Base-by-base conservation (phyloP, 2,113 vertebrate species). In the Stigmatopora argus region DNA sequence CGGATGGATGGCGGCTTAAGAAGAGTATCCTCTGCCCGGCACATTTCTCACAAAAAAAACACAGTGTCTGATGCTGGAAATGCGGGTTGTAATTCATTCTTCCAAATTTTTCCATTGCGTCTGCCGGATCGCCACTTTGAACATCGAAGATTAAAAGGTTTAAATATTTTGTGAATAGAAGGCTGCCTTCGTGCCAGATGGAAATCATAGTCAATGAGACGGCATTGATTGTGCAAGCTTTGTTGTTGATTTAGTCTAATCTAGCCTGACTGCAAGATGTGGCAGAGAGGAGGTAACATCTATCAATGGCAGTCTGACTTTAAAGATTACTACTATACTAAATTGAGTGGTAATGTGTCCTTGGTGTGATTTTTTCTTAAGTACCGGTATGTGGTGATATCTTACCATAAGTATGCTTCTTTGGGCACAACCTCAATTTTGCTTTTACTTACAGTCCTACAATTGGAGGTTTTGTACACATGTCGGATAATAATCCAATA, bases 221-320 rank as follows among this genome's bases (percentile, higher is more conserved):
- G 69, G 78, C 89, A 92, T 90, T 90, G 90, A 92, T 91, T 89
- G 83, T 81, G 80, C 63, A 70, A 80, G 85, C 89, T 90, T 90
- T 90, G 91, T 90, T 90, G 91, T 89, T 92, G 89, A 84, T 86
- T 77, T 76, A 84, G 87, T 79, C 77, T 90, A 90, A 91, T 90
- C 89, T 89, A 69, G 85, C 75, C 71, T 67, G 87, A 89, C 82
- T 89, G 88, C 85, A 80, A 77, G 78, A 74, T 74, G 71, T 59
- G 74, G 84, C 77, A 70, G 73, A 65, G 70, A 65, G 69, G 52
- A 19, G 38, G 66, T 55, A 69, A 66, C 46, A 48, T 62, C 74
- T 83, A 77, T 85, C 78, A 81, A 73, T 75, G 73, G 73, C 70
- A 57, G 71, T 57, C 75, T 60, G 47, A 77, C 78, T 74, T 83